Base-by-base conservation (phyloP, 1,140 invertebrate genomes). In the Odontomachus brunneus region DNA sequence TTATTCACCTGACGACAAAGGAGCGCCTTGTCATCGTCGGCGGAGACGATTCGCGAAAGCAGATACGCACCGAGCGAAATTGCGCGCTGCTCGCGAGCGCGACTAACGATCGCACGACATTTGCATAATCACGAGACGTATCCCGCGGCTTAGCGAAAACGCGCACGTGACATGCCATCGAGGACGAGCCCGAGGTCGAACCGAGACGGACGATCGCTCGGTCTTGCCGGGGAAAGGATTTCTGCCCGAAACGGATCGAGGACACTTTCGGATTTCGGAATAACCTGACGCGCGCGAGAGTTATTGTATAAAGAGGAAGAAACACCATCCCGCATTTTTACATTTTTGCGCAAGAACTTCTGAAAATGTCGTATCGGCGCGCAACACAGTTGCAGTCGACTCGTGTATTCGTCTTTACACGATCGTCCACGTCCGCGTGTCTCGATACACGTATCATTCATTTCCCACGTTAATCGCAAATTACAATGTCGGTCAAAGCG, bases 221-320 rank as follows among this genome's bases (percentile, higher is more conserved):
- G 63, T 48, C 55, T 53, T 9, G 49, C n/a, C 44, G 66, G 73
- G 49, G 81, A 88, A 88, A 87, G 82, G 85, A 80, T 88, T 57
- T 24, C 9, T 48, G 24, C 48, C 44, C 12, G 1, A 14, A 66
- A 55, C 7, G 33, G 33, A 55, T 17, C 22, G 24, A 24, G 66
- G 62, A 51, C 26, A 38, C 29, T 69, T 69, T 62, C 66, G 14
- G 44, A 60, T 55, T 74, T 48, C 24, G 48, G n/a, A 49, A 82
- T 53, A 51, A 1, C n/a, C 49, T 55, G 26, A 33, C 9, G 29
- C 26, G 62, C 15, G 29, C 62, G 66, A 65, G 71, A 69, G 38
- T 38, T 26, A 33, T 33, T 17, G 26, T n/a, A 33, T 55, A 66
- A 24, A 7, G 0, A 12, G 55, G 7, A 38, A 17, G 55, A 14